phyloP scores from a whole-genome alignment of 2,113 vertebrate species.

The Camelus dromedarius region DNA sequence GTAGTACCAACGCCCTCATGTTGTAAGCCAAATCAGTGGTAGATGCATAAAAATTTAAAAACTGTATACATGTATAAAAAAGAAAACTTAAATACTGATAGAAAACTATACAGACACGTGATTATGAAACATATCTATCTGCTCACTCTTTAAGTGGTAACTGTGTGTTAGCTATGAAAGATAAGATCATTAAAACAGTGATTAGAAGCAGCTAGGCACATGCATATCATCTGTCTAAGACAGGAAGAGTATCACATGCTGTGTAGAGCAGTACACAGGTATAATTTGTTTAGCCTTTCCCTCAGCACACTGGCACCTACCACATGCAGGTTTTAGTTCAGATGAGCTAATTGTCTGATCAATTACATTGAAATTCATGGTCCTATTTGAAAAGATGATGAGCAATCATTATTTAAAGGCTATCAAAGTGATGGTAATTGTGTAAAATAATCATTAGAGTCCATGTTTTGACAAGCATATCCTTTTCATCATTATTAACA shows the following conservation, averaged over 20 bases:
- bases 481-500: conserved; percentile 73
- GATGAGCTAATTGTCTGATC: conserved; percentile 66
- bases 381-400: conserved; percentile 67
- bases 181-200: conserved; percentile 62
- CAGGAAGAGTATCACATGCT: background rate
- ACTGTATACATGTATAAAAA: background rate
- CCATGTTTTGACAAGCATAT: conserved; percentile 72
- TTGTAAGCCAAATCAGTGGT: background rate
- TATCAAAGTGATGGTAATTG: conserved; percentile 75
- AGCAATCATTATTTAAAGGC: conserved; percentile 71
- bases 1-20: background rate
- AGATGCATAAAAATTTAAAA: background rate
- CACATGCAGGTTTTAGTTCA: conserved; percentile 60
- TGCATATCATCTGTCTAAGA: conserved; percentile 36
- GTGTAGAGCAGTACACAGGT: background rate
- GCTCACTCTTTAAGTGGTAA: background rate
- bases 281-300: conserved; percentile 59
- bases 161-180: conserved; percentile 17
- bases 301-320: conserved; percentile 34
- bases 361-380: conserved; percentile 61
- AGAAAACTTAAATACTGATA: background rate
- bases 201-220: conserved; percentile 46
- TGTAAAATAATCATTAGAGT: conserved; percentile 69
- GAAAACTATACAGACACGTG: background rate
- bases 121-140: conserved; percentile 39